These are phyloP conservation scores for Agriopis aurantiaria DNA, from an alignment of 2,888 invertebrate species.

Conservation along the genomic window DNA sequence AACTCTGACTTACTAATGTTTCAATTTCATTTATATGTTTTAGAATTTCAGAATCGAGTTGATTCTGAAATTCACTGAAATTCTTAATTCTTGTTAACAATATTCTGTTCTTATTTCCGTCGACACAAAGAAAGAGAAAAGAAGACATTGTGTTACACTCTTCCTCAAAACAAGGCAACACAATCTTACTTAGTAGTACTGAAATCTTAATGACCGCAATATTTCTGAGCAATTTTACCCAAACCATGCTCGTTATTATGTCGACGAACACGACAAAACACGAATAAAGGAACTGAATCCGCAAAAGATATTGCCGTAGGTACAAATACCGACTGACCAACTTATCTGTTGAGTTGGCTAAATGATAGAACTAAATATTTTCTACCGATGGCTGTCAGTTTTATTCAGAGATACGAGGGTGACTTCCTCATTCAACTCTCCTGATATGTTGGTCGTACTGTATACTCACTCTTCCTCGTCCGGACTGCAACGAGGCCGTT, in stretches of 20 bases:
- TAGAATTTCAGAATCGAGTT: not conserved
- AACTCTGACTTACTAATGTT: no score
- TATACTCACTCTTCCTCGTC: constrained; percentile 63
- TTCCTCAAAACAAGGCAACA: not conserved
- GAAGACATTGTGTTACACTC: constrained; percentile 9
- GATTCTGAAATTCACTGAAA: no score
- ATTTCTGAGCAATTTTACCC: constrained; percentile 23
- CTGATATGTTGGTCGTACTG: not conserved
- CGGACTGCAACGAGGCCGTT: constrained; percentile 64
- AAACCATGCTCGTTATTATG: constrained; percentile 31
- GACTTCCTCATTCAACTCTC: not conserved
- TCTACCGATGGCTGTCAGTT: not conserved
- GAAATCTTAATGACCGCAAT: constrained; percentile 23
- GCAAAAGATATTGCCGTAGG: constrained; percentile 15
- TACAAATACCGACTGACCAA: constrained; percentile 1
- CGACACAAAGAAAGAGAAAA: constrained; percentile 9
- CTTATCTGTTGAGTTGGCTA: not conserved
- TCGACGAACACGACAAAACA: constrained; percentile 48
- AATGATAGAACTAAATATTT: not conserved
- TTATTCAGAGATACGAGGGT: not conserved
- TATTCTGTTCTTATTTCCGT: not conserved
- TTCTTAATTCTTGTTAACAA: no score
- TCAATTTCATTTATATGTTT: not conserved
- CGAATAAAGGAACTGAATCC: constrained; percentile 61
- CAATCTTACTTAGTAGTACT: constrained; percentile 10